Base-by-base conservation (phyloP, 1,140 invertebrate species). In the Magallana angulata region DNA sequence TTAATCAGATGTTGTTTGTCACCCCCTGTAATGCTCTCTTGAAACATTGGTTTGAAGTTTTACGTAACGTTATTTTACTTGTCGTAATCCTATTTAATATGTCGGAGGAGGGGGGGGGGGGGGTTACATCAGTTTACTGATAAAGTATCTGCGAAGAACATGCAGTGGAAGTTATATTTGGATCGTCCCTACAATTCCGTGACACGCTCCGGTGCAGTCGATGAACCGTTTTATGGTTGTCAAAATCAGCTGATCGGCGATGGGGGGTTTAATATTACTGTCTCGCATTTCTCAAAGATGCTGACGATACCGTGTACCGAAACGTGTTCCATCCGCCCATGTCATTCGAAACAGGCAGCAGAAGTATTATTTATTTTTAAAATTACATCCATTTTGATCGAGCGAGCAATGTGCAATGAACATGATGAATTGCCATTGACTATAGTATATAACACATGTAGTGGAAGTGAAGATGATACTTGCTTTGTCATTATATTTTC, bases 161-260 rank as follows among this genome's bases (percentile, higher is more conserved):
- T 7, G 12, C 8, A 36, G 8, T 30, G 36, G 68, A 24, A 30
- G 18, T 30, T 76, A 76, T 76, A 12, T 76, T 76, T 76, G 7
- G 24, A 76, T 76, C 24, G 5, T 48, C 24, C 36, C 68, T 76
- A 30, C 68, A 76, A 30, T 30, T 12, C 36, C 9, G 24, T 76
- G 68, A 30, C 68, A 76, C 24, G 68, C 24, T 76, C 68, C 14
- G 60, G 16, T 18, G 16, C 60, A 16, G 11, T 76, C 36, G 68
- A 11, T 36, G 30, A 76, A 30, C 30, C 24, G 16, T 18, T 16
- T 30, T 36, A 76, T 11, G 36, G 18, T 7, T 76, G 68, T 76
- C 68, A 36, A 76, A 76, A 76, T 76, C 68, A 76, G 68, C 68
- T 76, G 68, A 76, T 76, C 68, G 36, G 36, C 36, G 36, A 48